A percentile compares a stretch with the other conserved stretches of the same genome.
Evolutionary conservation across 2,113 vertebrate species (phyloP).

Genomic region (Leptocoma aspasia): DNA sequence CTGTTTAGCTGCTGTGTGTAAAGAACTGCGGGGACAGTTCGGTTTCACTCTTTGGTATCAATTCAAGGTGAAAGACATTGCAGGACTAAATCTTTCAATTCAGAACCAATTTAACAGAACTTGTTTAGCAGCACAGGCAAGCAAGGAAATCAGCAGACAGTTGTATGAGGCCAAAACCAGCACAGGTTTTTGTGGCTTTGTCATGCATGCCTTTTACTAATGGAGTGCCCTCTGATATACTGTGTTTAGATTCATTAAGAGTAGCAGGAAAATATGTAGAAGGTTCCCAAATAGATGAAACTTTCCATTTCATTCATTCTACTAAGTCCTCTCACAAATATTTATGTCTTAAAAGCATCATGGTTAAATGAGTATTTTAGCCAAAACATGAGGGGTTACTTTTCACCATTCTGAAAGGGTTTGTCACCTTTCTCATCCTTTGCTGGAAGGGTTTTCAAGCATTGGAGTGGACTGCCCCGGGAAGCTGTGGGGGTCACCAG

Average conservation of each 20-base stretch:
- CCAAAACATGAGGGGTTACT: background rate
- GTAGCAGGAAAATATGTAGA: background rate
- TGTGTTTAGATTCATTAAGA: background rate
- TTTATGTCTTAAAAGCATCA: background rate
- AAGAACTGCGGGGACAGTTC: background rate
- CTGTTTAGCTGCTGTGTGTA: background rate
- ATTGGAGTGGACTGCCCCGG: background rate
- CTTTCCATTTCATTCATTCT: background rate
- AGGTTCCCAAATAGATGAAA: background rate
- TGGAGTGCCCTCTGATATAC: background rate
- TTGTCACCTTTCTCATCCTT: background rate
- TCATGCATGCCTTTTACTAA: background rate
- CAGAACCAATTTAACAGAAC: background rate
- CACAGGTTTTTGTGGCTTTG: background rate
- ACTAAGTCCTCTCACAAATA: background rate
- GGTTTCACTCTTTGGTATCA: background rate
- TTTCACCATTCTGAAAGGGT: background rate
- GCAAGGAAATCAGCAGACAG: background rate
- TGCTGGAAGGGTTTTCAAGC: background rate
- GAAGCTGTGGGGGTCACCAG: background rate
- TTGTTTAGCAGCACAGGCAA: background rate
- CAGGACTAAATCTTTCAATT: background rate
- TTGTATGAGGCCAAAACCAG: background rate
- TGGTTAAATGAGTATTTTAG: background rate
- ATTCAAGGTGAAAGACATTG: background rate